phyloP scores from a whole-genome alignment of 2,797 vertebrate species.

The Crocodylus rhombifer region DNA sequence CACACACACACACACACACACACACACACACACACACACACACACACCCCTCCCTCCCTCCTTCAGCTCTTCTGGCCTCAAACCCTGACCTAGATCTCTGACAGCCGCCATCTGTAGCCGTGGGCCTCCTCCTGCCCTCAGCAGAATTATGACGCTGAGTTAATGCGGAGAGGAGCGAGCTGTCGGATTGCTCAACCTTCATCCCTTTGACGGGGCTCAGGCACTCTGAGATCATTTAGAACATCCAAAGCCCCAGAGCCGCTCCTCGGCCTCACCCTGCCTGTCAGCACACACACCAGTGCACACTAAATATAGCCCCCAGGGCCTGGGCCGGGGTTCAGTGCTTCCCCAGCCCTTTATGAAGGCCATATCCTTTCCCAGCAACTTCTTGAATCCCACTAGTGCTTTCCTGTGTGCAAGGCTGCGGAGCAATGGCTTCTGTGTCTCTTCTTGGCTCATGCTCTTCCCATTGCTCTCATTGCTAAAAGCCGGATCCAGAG shows the following conservation, averaged over 20 bases:
- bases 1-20: not conserved
- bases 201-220: slow-evolving; percentile 82
- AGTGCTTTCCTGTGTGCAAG: not conserved
- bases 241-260: slow-evolving; percentile 60
- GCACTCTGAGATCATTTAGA: slow-evolving; percentile 76
- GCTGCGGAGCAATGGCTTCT: not conserved
- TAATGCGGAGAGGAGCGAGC: slow-evolving; percentile 83
- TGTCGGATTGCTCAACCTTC: slow-evolving; percentile 86
- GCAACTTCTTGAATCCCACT: not conserved
- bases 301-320: not conserved
- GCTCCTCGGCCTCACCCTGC: no score
- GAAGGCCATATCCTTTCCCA: not conserved
- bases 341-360: no score
- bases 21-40: not conserved
- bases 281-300: not conserved
- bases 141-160: slow-evolving; percentile 82
- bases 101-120: slow-evolving; percentile 87
- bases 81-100: slow-evolving; percentile 91
- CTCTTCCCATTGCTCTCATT: not conserved
- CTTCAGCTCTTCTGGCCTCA: not conserved
- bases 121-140: slow-evolving; percentile 81
- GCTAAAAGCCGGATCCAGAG: no score
- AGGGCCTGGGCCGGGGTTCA: not conserved
- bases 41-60: not conserved
- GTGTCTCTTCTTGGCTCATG: not conserved